phyloP scores from a whole-genome alignment of 2,797 vertebrate species.

The Sternarchorhynchus goeldii region DNA sequence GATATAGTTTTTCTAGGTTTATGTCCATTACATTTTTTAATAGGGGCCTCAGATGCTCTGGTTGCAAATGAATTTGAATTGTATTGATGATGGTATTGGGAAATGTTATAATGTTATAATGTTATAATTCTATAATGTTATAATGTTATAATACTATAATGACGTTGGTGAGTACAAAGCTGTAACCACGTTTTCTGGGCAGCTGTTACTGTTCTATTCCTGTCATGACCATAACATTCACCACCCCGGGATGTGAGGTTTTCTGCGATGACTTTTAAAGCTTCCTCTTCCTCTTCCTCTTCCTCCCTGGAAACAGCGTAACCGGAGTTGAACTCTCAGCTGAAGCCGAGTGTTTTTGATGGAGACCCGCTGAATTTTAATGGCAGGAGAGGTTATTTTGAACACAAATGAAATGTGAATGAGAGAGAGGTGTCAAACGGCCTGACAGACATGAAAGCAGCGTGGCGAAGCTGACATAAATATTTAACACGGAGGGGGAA shows the following conservation, averaged over 20 bases:
- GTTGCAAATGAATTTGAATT: background rate
- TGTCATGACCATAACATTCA: conserved; percentile 3
- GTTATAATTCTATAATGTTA: background rate
- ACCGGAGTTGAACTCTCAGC: no score
- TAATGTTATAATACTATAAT: background rate
- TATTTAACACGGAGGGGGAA: conserved; percentile 79
- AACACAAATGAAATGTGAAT: conserved; percentile 52
- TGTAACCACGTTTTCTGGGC: background rate
- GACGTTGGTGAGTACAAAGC: background rate
- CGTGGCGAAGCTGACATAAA: conserved; percentile 73
- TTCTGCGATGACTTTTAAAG: no score
- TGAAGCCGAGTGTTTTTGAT: conserved; percentile 39
- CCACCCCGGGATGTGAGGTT: background rate
- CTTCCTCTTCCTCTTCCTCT: no score
- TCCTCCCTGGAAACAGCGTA: no score
- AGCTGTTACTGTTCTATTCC: conserved; percentile 17
- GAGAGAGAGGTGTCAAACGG: conserved; percentile 73
- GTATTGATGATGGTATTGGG: background rate
- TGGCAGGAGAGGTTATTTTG: conserved; percentile 36
- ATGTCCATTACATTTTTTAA: background rate
- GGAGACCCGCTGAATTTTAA: conserved; percentile 68
- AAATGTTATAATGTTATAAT: background rate
- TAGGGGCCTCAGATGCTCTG: background rate
- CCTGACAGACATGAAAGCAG: conserved; percentile 77
- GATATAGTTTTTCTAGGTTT: background rate